Percentiles rank a stretch among this genome's conserved stretches.
phyloP scores from a whole-genome alignment of 1,140 invertebrate species.

The Brachionus rotundiformis region DNA sequence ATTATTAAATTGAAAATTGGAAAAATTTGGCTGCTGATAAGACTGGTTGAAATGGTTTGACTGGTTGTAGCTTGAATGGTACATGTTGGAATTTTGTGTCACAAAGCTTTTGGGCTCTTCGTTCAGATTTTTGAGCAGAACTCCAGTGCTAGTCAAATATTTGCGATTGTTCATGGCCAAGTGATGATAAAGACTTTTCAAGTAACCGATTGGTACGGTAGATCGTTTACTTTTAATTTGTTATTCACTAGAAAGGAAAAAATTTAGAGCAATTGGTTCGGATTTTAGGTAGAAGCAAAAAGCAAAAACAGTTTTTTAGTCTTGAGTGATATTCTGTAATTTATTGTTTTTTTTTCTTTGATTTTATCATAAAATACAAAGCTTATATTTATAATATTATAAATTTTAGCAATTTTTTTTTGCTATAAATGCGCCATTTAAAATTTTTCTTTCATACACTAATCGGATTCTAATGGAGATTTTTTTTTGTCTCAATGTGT shows the following conservation, averaged over 20 bases:
- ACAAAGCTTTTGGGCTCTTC: constrained; percentile 38
- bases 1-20: neutral
- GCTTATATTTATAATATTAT: constrained; percentile 38
- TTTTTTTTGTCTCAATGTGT: neutral
- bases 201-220: neutral
- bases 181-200: neutral
- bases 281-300: neutral
- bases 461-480: too few relatives aligned
- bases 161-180: constrained; percentile 45
- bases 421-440: constrained; percentile 8
- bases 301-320: neutral
- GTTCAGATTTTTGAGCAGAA: constrained; percentile 27
- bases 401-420: neutral
- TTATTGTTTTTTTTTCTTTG: constrained; percentile 22
- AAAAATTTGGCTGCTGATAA: neutral
- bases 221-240: neutral
- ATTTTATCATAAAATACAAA: constrained; percentile 16
- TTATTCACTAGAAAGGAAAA: constrained; percentile 37
- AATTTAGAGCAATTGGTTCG: constrained; percentile 27
- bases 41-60: neutral
- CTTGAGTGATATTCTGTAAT: constrained; percentile 17
- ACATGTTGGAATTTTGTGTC: constrained; percentile 4
- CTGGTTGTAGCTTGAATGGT: neutral
- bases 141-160: constrained; percentile 44
- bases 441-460: neutral